phyloP scores from a whole-genome alignment of 2,113 vertebrate genomes.

The Indri indri region DNA sequence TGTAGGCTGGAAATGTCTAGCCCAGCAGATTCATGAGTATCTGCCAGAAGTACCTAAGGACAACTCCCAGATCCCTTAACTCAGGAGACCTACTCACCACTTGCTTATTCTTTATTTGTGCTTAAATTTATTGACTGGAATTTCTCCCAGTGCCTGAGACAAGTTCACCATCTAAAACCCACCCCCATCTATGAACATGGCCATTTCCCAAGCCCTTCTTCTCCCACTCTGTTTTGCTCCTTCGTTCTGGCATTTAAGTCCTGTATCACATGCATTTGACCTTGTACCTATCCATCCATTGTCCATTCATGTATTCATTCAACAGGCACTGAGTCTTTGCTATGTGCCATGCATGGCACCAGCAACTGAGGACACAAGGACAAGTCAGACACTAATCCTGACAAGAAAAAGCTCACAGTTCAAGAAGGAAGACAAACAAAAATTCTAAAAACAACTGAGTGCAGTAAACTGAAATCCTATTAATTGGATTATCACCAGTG shows the following conservation, averaged over 20 bases:
- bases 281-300: not conserved
- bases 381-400: not conserved
- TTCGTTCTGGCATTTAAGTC: not conserved
- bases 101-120: not conserved
- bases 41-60: not conserved
- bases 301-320: not conserved
- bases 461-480: not conserved
- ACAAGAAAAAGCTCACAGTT: not conserved
- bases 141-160: not conserved
- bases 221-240: not conserved
- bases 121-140: not conserved
- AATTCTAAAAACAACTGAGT: not conserved
- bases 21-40: not conserved
- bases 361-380: not conserved
- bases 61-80: not conserved
- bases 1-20: not conserved
- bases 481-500: not conserved
- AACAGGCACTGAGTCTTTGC: not conserved
- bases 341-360: not conserved
- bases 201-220: not conserved
- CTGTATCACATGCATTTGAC: not conserved
- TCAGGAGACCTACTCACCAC: not conserved
- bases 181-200: not conserved
- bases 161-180: not conserved
- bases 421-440: not conserved